Evolutionary conservation across 2,797 vertebrate species (phyloP), one percentile per base, ranked within the genome.

Genomic region (Hippocampus kuda): DNA sequence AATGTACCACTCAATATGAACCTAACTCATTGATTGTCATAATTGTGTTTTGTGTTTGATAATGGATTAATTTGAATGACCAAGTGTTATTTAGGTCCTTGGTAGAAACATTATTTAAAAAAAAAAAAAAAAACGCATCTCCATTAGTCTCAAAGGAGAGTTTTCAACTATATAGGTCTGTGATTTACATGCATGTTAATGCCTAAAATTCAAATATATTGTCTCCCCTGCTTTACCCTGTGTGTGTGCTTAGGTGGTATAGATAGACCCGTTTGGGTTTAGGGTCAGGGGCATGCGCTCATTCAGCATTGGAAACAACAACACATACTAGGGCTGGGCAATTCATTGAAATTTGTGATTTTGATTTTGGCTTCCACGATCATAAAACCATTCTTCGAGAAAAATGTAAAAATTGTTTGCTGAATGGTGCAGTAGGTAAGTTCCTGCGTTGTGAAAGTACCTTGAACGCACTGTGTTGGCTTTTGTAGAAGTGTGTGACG

Each of bases 171-270:
- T 12, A 13, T 79, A 81, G 83, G 85, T 73, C 62, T 77, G 85
- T 81, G 20, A 68, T 85, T 65, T 26, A 15, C 26, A 26, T 26
- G 5, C 15, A 62, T 70, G 83, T 75, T 5, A 74, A 68, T 56
- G 65, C 48, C 48, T 78, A 83, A 84, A 88, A 86, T 87, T 85
- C 79, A 81, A 80, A 83, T 78, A 73, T 5, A 70, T 77, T 74
- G 60, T 69, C 72, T 75, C 75, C 53, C 1, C 75, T 79, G 79
- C 24, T 78, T 81, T 46, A 49, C 65, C 67, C 64, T 68, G 70
- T 82, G 54, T 82, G 54, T 81, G 71, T 77, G 74, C 83, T 64
- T 74, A 82, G 67, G 73, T 77, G 70, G 66, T 79, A 70, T 79
- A 82, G 72, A 77, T 73, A 66, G 73, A 78, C 56, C 67, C 54